Conservation (phyloP, 2,797 vertebrate species). For the Gorsachius magnificus region DNA sequence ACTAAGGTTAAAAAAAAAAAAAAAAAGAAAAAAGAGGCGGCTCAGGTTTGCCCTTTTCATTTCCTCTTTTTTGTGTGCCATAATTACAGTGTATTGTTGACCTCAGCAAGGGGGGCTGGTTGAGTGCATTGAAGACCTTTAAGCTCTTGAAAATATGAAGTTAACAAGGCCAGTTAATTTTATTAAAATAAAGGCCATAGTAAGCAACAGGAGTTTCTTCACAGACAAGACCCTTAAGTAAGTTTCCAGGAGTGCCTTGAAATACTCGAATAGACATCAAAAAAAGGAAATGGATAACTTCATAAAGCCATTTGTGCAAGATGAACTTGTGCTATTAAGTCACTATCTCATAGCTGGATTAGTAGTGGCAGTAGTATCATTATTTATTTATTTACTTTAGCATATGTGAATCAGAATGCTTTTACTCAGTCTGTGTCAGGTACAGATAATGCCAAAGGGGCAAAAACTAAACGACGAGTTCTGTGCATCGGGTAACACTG, state of each 20-base stretch:
- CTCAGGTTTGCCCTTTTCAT: neutral
- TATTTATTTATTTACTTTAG: neutral
- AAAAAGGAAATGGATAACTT: neutral
- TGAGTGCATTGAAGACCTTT: neutral
- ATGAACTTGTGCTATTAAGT: neutral
- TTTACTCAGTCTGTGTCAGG: neutral
- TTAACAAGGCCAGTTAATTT: neutral
- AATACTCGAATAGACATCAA: neutral
- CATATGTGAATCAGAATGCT: neutral
- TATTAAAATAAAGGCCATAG: neutral
- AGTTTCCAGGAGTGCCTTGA: neutral
- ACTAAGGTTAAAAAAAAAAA: neutral
- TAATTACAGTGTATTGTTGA: neutral
- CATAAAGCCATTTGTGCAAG: neutral
- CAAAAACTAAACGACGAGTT: neutral
- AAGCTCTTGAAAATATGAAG: neutral
- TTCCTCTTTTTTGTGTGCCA: neutral
- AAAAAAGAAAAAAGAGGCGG: no score
- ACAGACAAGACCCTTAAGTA: neutral
- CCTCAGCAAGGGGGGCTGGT: neutral
- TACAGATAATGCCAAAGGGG: neutral
- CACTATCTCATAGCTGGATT: neutral
- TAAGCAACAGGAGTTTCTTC: neutral
- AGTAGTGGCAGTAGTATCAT: neutral
- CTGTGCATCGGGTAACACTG: fast-evolving